Evolutionary conservation across 2,888 invertebrate genomes (phyloP), one percentile per base, ranked within the genome.

Genomic region (Odiellus spinosus): DNA sequence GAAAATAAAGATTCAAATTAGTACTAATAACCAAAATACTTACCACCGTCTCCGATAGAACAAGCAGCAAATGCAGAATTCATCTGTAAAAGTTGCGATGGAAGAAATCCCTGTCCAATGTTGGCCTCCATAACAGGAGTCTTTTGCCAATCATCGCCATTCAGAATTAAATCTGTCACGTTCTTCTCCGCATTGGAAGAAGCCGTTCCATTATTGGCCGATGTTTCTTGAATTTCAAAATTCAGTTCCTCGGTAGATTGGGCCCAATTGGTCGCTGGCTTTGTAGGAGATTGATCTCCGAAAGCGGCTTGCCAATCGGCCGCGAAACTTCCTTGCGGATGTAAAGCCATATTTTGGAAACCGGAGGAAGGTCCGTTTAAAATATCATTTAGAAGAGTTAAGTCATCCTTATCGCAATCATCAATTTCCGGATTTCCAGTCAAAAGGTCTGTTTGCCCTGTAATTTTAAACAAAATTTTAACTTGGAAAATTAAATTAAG

Each of bases 371-470:
- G 62, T 2, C 62, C 61, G 42, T 64, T 64, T 33, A 69, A 59
- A 45, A 69, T 67, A 54, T 69, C 68, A 49, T 66, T 66, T 45
- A 69, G 58, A 43, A 69, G 58, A 3, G 63, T 59, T 58, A 67
- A 60, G 53, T 68, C 67, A 56, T 67, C 68, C 52, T 64, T 65
- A 42, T 67, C 65, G 3, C 56, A 45, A 47, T 66, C 65, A 34
- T 62, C 61, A 14, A 54, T 36, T 12, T 36, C 51, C 10, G 60
- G 49, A 42, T 64, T 60, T 17, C 63, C 64, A 17, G 63, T 59
- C 38, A 68, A 56, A 40, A 67, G 58, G 53, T 67, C 66, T 50
- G 56, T 55, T n/a, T 55, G 40, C 19, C 44, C 53, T 53, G 21
- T 11, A 47, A 34, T 26, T 26, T 26, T 26, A 26, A n/a, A n/a